These are phyloP conservation scores for Enteromius fasciolatus DNA, from an alignment of 2,797 vertebrate genomes.

Conservation along the genomic window DNA sequence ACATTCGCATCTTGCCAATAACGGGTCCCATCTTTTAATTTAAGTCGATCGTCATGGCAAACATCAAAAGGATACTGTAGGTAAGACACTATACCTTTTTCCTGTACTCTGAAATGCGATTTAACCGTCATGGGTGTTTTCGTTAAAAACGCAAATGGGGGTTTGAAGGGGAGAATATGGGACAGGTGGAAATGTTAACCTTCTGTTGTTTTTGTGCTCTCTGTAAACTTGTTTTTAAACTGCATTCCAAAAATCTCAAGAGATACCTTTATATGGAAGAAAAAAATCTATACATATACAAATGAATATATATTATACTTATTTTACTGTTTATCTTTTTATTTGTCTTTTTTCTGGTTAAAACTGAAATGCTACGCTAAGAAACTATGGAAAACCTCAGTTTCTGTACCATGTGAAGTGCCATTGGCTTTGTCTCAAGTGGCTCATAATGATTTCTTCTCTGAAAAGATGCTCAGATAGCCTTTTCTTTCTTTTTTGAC, in stretches of 20 bases:
- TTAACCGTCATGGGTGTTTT: slow-evolving; percentile 62
- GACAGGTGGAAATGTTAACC: slow-evolving; percentile 80
- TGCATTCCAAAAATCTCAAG: slow-evolving; percentile 70
- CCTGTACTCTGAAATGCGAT: slow-evolving; percentile 61
- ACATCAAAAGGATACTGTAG: slow-evolving; percentile 12
- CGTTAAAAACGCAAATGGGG: slow-evolving; percentile 47
- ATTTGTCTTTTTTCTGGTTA: slow-evolving; percentile 64
- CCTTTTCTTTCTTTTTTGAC: slow-evolving; percentile 35
- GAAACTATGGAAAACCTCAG: slow-evolving; percentile 69
- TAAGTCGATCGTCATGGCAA: slow-evolving; percentile 47
- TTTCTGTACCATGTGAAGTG: slow-evolving; percentile 61
- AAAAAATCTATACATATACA: slow-evolving; percentile 62
- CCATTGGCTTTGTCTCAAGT: slow-evolving; percentile 56
- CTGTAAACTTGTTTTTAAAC: slow-evolving; percentile 61
- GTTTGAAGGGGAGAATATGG: slow-evolving; percentile 61
- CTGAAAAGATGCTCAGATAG: slow-evolving; percentile 38
- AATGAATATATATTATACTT: slow-evolving; percentile 71
- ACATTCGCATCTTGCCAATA: slow-evolving; percentile 14
- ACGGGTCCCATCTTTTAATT: slow-evolving; percentile 4
- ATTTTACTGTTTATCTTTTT: slow-evolving; percentile 65
- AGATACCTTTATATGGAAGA: slow-evolving; percentile 69
- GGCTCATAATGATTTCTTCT: slow-evolving; percentile 60
- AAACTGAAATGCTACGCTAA: slow-evolving; percentile 66
- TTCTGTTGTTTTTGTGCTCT: slow-evolving; percentile 66
- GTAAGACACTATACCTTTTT: slow-evolving; percentile 53